Conservation (phyloP, 2,797 vertebrate species). For the Lophotriccus pileatus region DNA sequence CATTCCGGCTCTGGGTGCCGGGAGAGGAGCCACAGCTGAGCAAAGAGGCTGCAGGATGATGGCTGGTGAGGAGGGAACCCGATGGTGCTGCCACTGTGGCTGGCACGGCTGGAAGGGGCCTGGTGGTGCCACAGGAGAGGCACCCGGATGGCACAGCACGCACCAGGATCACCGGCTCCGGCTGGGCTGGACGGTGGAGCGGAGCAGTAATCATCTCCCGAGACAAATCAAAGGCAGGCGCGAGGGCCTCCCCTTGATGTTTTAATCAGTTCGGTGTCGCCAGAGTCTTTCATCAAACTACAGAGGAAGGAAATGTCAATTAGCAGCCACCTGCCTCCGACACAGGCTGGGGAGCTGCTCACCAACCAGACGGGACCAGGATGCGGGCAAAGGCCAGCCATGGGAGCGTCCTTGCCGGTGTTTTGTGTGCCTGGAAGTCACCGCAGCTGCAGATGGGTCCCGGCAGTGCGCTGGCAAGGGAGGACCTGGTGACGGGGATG, state of each 20-base stretch:
- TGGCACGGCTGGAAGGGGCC: background rate
- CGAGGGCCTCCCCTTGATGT: constrained; percentile 59
- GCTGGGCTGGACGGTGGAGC: background rate
- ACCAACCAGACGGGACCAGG: fast-evolving
- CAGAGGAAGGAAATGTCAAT: constrained; percentile 63
- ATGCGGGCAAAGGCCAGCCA: background rate
- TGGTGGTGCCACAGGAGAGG: background rate
- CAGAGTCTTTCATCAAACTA: constrained; percentile 64
- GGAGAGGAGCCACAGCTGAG: fast-evolving
- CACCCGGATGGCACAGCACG: background rate
- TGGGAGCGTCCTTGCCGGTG: fast-evolving
- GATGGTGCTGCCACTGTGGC: fast-evolving
- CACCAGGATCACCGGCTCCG: fast-evolving
- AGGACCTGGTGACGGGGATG: background rate
- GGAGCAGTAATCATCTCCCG: background rate
- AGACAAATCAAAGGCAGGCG: constrained; percentile 53
- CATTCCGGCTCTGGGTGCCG: background rate
- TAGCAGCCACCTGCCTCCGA: constrained; percentile 41
- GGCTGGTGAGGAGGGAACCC: background rate
- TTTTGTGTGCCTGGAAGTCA: background rate
- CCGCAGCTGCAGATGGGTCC: background rate
- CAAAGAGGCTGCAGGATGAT: background rate
- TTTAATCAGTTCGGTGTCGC: constrained; percentile 58
- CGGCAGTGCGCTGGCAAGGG: background rate
- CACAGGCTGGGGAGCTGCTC: background rate